Conservation (phyloP, 1,140 invertebrate genomes). For the Lamellibrachia luymesi region DNA sequence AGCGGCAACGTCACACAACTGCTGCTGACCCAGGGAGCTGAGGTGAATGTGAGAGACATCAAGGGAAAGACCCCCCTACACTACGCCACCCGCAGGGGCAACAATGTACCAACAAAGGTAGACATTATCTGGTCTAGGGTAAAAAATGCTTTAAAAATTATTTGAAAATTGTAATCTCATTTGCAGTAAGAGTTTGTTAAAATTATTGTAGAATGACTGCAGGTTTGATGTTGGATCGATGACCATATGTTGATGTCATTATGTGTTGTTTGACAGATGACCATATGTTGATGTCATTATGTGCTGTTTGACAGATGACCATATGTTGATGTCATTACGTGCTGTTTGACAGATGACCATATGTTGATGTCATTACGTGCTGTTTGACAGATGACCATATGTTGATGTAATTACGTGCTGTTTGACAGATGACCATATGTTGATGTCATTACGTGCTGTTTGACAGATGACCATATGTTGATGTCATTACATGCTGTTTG, state of each 20-base stretch:
- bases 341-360: too few relatives aligned
- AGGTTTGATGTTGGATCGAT: background rate
- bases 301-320: too few relatives aligned
- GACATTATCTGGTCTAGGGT: background rate
- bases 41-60: conserved; percentile 27
- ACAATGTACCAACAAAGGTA: conserved; percentile 27
- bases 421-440: too few relatives aligned
- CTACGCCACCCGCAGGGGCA: conserved; percentile 27
- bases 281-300: too few relatives aligned
- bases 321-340: too few relatives aligned
- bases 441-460: too few relatives aligned
- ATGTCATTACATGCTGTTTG: background rate
- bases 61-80: conserved; percentile 29
- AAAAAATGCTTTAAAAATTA: background rate
- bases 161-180: background rate
- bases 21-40: conserved; percentile 19
- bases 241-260: too few relatives aligned
- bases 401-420: too few relatives aligned
- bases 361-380: too few relatives aligned
- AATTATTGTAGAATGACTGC: background rate
- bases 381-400: too few relatives aligned
- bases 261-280: too few relatives aligned
- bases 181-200: background rate
- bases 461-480: too few relatives aligned
- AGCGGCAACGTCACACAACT: conserved; percentile 18